Percentiles rank a stretch among this genome's conserved stretches.
phyloP scores from a whole-genome alignment of 2,797 vertebrate species.

The Acanthornis magna region DNA sequence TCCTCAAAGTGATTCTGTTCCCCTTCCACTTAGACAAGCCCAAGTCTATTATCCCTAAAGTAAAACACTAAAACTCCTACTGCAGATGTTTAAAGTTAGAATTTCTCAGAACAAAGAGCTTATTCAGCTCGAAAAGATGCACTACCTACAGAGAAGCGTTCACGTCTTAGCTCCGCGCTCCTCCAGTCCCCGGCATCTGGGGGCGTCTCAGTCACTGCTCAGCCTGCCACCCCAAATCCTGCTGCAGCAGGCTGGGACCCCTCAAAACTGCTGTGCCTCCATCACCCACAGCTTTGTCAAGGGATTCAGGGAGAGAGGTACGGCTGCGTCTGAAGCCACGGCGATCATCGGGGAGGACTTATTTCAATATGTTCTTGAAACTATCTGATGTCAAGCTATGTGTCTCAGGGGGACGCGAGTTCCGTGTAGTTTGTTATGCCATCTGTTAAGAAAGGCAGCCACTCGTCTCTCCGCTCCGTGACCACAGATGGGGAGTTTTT shows the following conservation, averaged over 20 bases:
- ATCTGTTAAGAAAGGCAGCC: slow-evolving; percentile 74
- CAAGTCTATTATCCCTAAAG: not conserved
- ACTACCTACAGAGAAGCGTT: not conserved
- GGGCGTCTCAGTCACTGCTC: not conserved
- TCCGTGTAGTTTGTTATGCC: slow-evolving; percentile 69
- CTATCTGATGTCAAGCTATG: slow-evolving; percentile 69
- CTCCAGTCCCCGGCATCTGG: not conserved
- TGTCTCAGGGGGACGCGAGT: slow-evolving; percentile 53
- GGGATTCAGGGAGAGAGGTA: slow-evolving; percentile 24
- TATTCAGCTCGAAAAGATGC: slow-evolving; percentile 41
- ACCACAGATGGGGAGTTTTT: slow-evolving; percentile 74
- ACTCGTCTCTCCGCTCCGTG: slow-evolving; percentile 60
- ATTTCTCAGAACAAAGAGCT: slow-evolving; percentile 60
- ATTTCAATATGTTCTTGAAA: slow-evolving; percentile 75
- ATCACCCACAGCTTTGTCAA: slow-evolving; percentile 60
- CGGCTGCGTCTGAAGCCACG: slow-evolving; percentile 30
- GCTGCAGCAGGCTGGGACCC: slow-evolving; percentile 45
- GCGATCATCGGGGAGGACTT: slow-evolving; percentile 70
- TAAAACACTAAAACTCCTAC: not conserved
- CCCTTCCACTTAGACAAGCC: not conserved
- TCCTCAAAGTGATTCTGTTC: not conserved
- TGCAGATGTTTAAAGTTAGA: not conserved
- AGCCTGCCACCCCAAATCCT: not conserved
- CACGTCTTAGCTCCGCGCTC: not conserved
- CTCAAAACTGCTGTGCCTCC: slow-evolving; percentile 54